phyloP scores from a whole-genome alignment of 2,888 invertebrate species.

The Torymus texanus region DNA sequence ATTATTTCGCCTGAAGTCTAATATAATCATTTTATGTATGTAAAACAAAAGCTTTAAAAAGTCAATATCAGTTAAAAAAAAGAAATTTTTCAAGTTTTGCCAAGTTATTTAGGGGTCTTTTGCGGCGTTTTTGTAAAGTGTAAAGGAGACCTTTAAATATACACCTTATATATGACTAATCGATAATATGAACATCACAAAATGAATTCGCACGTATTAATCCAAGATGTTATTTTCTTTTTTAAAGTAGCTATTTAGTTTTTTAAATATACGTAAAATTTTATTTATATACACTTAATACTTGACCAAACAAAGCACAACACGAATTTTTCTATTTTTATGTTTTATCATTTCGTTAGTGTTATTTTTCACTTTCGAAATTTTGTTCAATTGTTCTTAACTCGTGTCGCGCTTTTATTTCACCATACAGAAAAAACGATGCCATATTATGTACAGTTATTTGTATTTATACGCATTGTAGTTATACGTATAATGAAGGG shows the following conservation, averaged over 20 bases:
- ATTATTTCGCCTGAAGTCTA: constrained; percentile 26
- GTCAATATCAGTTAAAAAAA: constrained; percentile 22
- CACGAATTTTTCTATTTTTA: constrained; percentile 11
- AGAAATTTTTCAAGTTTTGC: constrained; percentile 20
- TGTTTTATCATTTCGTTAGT: constrained; percentile 1
- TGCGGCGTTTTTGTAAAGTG: constrained; percentile 29
- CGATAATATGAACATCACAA: constrained; percentile 17
- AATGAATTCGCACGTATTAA: constrained; percentile 28
- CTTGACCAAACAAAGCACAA: constrained; percentile 29
- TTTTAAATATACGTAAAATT: constrained; percentile 14
- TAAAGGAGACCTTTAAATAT: constrained; percentile 22
- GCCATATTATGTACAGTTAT: constrained; percentile 50
- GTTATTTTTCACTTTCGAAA: neutral
- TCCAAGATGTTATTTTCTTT: neutral
- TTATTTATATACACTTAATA: constrained; percentile 26
- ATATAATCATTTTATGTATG: constrained; percentile 16
- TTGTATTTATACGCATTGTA: constrained; percentile 39
- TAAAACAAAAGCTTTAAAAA: constrained; percentile 33
- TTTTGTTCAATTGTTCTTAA: neutral
- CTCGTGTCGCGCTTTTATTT: constrained; percentile 35
- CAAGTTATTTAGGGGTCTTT: constrained; percentile 36
- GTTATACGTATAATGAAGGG: constrained; percentile 23
- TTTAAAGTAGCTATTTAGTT: constrained; percentile 15
- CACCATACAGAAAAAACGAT: constrained; percentile 31
- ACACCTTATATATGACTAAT: constrained; percentile 8